These are phyloP conservation scores for Tolypeutes matacus DNA, from an alignment of 2,797 vertebrate species.

Conservation along the genomic window DNA sequence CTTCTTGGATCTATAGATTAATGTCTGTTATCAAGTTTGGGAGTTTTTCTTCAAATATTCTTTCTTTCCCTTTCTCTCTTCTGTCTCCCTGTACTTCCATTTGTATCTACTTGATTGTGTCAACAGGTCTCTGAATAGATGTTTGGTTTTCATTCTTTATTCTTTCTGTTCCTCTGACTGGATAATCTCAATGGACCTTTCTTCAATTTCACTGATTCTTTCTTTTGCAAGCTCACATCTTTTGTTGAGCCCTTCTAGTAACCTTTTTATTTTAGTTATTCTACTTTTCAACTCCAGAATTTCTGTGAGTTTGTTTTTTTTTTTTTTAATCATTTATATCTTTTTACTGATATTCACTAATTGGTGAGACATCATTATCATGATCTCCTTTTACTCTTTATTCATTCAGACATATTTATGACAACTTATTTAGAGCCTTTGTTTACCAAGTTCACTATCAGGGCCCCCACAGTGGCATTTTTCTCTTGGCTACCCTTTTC, in stretches of 20 bases:
- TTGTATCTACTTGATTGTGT: not conserved
- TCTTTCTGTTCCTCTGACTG: not conserved
- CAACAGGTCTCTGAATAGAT: not conserved
- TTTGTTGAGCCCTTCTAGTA: not conserved
- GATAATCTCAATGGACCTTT: not conserved
- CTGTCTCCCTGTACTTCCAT: not conserved
- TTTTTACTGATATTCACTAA: not conserved
- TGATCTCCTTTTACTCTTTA: not conserved
- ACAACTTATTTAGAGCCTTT: not conserved
- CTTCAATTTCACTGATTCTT: not conserved
- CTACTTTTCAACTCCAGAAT: not conserved
- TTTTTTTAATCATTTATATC: not conserved
- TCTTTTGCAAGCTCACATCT: not conserved
- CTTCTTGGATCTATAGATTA: not conserved
- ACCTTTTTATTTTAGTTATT: not conserved
- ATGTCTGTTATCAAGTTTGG: not conserved
- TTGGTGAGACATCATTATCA: not conserved
- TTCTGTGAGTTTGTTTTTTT: not conserved
- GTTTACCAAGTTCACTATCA: not conserved
- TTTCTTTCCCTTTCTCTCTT: not conserved
- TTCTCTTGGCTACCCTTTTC: not conserved
- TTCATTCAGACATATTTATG: slow-evolving; percentile 10
- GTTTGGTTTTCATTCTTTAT: not conserved
- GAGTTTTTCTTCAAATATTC: slow-evolving; percentile 27
- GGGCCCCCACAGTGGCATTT: not conserved